A percentile compares a stretch with the other conserved stretches of the same genome.
These are phyloP conservation scores for Cinclus mexicanus DNA, from an alignment of 2,113 vertebrate genomes.

Conservation along the genomic window DNA sequence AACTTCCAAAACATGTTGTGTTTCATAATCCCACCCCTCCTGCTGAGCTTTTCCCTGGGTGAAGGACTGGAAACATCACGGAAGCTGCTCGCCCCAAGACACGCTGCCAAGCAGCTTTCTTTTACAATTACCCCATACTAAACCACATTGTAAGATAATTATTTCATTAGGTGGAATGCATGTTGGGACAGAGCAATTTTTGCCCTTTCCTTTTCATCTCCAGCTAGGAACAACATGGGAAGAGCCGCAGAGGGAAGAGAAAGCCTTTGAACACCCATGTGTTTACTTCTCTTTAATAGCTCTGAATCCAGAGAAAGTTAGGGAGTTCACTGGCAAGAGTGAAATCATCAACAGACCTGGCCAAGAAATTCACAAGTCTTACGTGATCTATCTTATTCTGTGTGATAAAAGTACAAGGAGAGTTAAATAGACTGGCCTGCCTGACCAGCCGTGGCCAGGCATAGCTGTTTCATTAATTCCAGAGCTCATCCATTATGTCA, in stretches of 20 bases:
- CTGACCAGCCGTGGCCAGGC: not conserved
- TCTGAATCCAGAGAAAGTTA: not conserved
- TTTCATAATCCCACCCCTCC: slow-evolving; percentile 11
- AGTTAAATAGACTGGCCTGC: not conserved
- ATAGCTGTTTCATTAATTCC: not conserved
- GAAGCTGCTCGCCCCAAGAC: not conserved
- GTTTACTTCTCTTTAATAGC: slow-evolving; percentile 14
- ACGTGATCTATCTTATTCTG: not conserved
- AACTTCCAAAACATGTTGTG: not conserved
- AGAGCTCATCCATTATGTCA: not conserved
- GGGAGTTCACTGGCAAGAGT: not conserved
- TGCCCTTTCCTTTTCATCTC: slow-evolving; percentile 60
- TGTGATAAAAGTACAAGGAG: not conserved
- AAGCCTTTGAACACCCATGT: slow-evolving; percentile 41
- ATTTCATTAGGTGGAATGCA: slow-evolving; percentile 17
- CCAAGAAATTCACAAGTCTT: not conserved
- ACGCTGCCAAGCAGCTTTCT: slow-evolving; percentile 16
- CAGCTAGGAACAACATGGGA: slow-evolving; percentile 23
- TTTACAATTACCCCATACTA: slow-evolving; percentile 34
- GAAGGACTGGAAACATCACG: not conserved
- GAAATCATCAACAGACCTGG: not conserved
- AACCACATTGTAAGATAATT: slow-evolving; percentile 52
- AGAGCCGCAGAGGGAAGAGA: not conserved
- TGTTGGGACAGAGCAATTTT: slow-evolving; percentile 40
- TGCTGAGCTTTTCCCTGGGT: not conserved